Conservation (phyloP, 2,797 vertebrate species). For the Enteromius unitaeniatus region DNA sequence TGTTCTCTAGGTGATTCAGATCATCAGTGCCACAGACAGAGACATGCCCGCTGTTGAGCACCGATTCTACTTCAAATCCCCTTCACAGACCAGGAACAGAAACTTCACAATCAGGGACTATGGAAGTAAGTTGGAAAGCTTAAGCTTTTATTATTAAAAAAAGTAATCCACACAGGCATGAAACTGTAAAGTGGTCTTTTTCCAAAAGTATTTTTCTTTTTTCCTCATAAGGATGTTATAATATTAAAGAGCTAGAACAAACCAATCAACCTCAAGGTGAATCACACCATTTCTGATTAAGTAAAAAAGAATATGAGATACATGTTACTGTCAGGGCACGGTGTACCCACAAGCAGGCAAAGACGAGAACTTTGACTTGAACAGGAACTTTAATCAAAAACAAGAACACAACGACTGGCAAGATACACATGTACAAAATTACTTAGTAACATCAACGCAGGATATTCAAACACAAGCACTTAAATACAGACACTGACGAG, state of each 20-base stretch:
- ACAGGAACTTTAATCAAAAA: no score
- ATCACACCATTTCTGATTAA: background rate
- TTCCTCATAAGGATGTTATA: background rate
- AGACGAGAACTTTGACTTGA: no score
- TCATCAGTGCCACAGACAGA: conserved; percentile 84
- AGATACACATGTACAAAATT: no score
- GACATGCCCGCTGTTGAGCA: conserved; percentile 87
- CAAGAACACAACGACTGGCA: no score
- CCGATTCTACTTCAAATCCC: conserved; percentile 88
- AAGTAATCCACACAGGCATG: background rate
- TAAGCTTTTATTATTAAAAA: background rate
- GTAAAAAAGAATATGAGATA: background rate
- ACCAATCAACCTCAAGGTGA: background rate
- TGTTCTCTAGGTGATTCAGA: conserved; percentile 87
- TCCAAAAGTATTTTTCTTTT: background rate
- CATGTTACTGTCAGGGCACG: background rate
- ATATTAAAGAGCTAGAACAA: background rate
- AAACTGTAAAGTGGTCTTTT: background rate
- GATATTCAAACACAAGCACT: no score
- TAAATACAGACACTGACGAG: no score
- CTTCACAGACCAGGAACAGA: conserved; percentile 84
- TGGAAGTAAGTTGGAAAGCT: conserved; percentile 84
- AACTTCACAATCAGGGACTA: conserved; percentile 94
- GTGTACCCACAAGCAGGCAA: no score
- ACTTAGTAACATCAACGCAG: no score